Evolutionary conservation across 1,140 invertebrate species (phyloP), one percentile per base, ranked within the genome.

Genomic region (Brachystomella parvula): DNA sequence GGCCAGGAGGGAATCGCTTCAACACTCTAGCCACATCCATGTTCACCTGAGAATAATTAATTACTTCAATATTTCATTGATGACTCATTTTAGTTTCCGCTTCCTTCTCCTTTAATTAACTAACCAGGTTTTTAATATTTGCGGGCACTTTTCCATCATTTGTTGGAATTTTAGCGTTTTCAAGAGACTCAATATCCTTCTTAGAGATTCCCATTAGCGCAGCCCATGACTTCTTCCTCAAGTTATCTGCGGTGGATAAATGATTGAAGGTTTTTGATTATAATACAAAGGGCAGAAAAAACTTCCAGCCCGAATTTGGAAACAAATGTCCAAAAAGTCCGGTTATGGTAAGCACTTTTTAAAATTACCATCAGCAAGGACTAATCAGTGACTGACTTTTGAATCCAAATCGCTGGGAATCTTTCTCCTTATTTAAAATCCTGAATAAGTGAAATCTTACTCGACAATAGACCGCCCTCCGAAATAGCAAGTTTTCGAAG

Each of bases 11-110:
- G 62, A 73, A 73, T 3, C 71, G 61, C 44, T 73, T 70, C 2
- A 73, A 33, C 21, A 73, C 71, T 3, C 71, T 29, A 12, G 71
- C 64, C 2, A 73, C 71, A 30, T 73, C 71, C 60, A 73, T 39
- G 15, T 53, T 28, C 1, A 72, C 71, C 71, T 72, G 39, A 3
- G 47, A 65, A 2, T 26, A 60, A 60, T 47, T 60, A 61, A 12
- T 56, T 2, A 57, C 17, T 12, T 64, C 24, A 64, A 63, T 6
- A 63, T 19, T 15, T n/a, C 6, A 49, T 24, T 26, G 53, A 24
- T 53, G 35, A 2, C 6, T n/a, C n/a, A n/a, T n/a, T n/a, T n/a
- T n/a, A n/a, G n/a, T n/a, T n/a, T n/a, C n/a, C n/a, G 12, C 15
- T 30, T 33, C 9, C 6, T 31, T 32, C 15, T 26, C 53, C 12